Base-by-base conservation (phyloP, 2,113 vertebrate species). In the Panthera leo region DNA sequence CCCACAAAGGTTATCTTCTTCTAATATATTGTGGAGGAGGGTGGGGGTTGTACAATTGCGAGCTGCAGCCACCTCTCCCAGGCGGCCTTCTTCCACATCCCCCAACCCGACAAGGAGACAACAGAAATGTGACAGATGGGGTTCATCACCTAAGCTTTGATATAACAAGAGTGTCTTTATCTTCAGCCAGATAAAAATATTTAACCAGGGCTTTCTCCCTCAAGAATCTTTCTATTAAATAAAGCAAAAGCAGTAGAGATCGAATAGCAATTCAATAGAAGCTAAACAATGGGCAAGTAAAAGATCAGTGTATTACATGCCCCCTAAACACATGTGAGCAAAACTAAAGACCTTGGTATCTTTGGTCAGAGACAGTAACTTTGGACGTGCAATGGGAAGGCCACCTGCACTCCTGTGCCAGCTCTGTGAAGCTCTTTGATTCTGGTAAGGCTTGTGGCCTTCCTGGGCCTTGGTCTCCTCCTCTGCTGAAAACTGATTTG, bases 211-310 rank as follows among this genome's bases (percentile, higher is more conserved):
- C 67, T 92, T 91, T 97, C 92, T 93, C 51, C 65, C 36, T 75
- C 15, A 85, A 76, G 27, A 85, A 67, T 53, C 15, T 71, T 61
- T 75, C 53, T 95, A 9, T 29, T 67, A 53, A 84, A 78, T 15
- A 92, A 92, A 91, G 42, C 36, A 70, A 85, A 95, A 78, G 8
- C 51, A 94, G 29, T 36, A 29, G 45, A 61, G 48, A 19, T 31
- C 68, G 29, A 63, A n/a, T 34, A 94, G 91, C 92, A 70, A 8
- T 84, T 87, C 16, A 42, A 80, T 58, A 58, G 79, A 96, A 97
- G 34, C 63, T 78, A 67, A 94, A 68, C 63, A 73, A 80, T 55
- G 88, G 34, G 27, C 48, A 94, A 94, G 18, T 42, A 39, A 82
- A 85, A 87, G 84, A 13, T 93, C 70, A 63, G 53, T 27, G 19